Base-by-base conservation (phyloP, 2,113 vertebrate species). In the Burhinus oedicnemus region DNA sequence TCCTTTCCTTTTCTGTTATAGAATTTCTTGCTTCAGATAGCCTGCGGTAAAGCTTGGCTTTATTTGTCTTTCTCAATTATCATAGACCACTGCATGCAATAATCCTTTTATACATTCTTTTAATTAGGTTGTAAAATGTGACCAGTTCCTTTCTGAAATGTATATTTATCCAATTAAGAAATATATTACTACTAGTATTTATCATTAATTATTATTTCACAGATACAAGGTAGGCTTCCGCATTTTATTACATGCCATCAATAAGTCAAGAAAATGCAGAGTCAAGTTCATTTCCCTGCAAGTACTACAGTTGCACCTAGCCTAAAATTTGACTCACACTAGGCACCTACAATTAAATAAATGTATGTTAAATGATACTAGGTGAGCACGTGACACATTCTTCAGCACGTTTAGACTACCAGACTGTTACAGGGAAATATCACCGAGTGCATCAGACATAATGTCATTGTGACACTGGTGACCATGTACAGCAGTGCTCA, bases 81-180 rank as follows among this genome's bases (percentile, higher is more conserved):
- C 89, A 44, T 15, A 95, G 90, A 87, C 55, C 71, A 64, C 76
- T 89, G 77, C 80, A 71, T 64, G 65, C 36, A 93, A 75, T 84
- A 83, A 92, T 81, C 72, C 49, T 83, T 93, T 89, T 68, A 95
- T n/a, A 62, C 54, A 45, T 89, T 89, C 21, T 82, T 93, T 89
- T 95, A 94, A 95, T 93, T 92, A 84, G 25, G 55, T 93, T 79
- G 54, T 91, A 95, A 96, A 96, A 93, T 82, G 72, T 72, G 86
- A 82, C 60, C 4, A 0, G 72, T 65, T 95, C 68, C 80, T 92
- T 58, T 76, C 64, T 65, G 90, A 91, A 84, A 93, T 61, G 40
- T 68, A 18, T 85, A 82, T 91, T 94, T 91, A 92, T 81, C 44
- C 34, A 89, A 94, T 93, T 95, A 95, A 95, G 54, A 95, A 82